phyloP scores from a whole-genome alignment of 2,797 vertebrate genomes.

The Neomorphus geoffroyi region DNA sequence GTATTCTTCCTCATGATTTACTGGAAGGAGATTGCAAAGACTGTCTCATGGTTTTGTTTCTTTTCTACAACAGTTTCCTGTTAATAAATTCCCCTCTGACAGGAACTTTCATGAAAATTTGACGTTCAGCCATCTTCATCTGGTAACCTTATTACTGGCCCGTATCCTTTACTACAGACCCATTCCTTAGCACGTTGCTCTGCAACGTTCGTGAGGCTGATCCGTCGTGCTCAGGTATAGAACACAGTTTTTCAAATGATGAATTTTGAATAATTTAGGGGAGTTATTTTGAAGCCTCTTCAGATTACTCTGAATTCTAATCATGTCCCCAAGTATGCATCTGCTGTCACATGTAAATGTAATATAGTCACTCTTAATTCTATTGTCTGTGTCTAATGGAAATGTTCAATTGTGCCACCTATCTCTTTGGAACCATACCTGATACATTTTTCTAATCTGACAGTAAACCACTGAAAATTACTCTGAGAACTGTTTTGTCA shows the following conservation, averaged over 20 bases:
- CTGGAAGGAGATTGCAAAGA: background rate
- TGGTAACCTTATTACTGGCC: background rate
- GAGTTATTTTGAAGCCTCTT: background rate
- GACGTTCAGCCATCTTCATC: background rate
- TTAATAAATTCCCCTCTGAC: background rate
- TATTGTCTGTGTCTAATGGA: background rate
- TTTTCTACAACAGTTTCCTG: background rate
- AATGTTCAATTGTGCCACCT: background rate
- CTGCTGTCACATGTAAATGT: background rate
- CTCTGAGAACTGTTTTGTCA: slow-evolving; percentile 19
- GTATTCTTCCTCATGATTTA: background rate
- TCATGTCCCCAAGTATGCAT: background rate
- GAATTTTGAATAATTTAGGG: background rate
- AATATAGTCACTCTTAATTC: slow-evolving; percentile 17
- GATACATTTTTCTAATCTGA: background rate
- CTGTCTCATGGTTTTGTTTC: background rate
- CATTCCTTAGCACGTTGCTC: background rate
- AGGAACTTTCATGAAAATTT: background rate
- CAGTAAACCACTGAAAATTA: background rate
- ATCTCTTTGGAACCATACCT: background rate
- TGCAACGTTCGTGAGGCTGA: background rate
- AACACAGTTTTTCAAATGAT: fast-evolving
- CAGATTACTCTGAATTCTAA: background rate
- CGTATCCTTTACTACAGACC: background rate
- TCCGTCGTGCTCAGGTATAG: background rate